phyloP scores from a whole-genome alignment of 2,797 vertebrate species.

The Tachyglossus aculeatus region DNA sequence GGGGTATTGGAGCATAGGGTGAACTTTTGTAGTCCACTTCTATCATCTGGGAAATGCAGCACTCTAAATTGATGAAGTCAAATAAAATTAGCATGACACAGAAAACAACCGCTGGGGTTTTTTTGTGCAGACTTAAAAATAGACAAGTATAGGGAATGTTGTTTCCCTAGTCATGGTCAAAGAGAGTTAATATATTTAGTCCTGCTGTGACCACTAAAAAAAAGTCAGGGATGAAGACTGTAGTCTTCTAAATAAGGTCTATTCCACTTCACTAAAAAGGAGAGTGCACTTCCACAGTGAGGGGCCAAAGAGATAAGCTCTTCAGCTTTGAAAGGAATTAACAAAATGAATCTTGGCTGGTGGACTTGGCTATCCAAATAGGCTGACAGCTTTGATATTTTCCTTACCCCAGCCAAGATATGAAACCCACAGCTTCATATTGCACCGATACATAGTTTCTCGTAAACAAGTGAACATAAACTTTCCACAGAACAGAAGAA shows the following conservation, averaged over 20 bases:
- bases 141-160: neutral
- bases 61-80: neutral
- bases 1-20: no score
- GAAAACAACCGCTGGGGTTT: neutral
- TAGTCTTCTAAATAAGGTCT: neutral
- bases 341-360: neutral
- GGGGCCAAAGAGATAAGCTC: conserved; percentile 14
- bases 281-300: conserved; percentile 17
- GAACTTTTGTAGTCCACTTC: neutral
- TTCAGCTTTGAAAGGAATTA: conserved; percentile 1
- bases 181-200: neutral
- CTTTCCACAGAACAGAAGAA: neutral
- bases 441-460: neutral
- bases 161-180: neutral
- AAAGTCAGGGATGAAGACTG: neutral
- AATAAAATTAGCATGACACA: neutral
- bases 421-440: neutral
- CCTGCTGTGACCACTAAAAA: neutral
- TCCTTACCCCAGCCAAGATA: conserved; percentile 3
- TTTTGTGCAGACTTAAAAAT: neutral
- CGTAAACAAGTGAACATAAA: neutral
- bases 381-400: neutral
- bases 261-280: conserved; percentile 11
- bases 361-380: neutral
- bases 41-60: neutral